Base-by-base conservation (phyloP, 2,113 vertebrate genomes). In the Mola mola region DNA sequence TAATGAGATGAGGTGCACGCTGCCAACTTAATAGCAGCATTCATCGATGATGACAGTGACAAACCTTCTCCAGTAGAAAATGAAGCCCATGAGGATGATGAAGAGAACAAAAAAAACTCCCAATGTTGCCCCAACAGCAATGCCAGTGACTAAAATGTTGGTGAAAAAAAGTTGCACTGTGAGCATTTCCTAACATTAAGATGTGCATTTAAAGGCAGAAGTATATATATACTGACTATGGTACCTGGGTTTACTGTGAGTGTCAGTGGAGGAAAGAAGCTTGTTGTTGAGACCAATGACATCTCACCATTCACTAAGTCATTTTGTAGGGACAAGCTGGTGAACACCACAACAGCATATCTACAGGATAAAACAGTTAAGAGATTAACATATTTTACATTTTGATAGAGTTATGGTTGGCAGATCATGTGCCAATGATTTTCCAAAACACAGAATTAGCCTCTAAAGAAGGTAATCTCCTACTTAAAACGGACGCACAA, bases 51-150 rank as follows among this genome's bases (percentile, higher is more conserved):
- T 8, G 13, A 37, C 4, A 2, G 16, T 24, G 8, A 52, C 49
- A 34, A 28, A 93, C 91, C 92, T 95, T 69, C 64, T 95, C 93
- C 93, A 93, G 85, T 93, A 92, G 75, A 96, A 72, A 67, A 95
- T 87, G 11, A 87, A 75, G 21, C 71, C 58, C 2, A 90, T 15
- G 2, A 85, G 87, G 55, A 90, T 11, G 34, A 92, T 21, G 0
- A 87, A 20, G 26, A 92, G 80, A 26, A 95, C 34, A 8, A 76
- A 78, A 68, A 94, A 20, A 12, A 92, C 55, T 4, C 88, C 93
- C 51, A 95, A 56, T 16, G 95, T 83, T 31, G 65, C 90, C 12
- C 90, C 95, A 1, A 94, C 68, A 0, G 91, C 93, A 55, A 91
- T 85, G 7, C 21, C 78, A 71, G 91, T 90, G 52, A 43, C 93